phyloP scores from a whole-genome alignment of 2,797 vertebrate genomes.

The Zalophus californianus region DNA sequence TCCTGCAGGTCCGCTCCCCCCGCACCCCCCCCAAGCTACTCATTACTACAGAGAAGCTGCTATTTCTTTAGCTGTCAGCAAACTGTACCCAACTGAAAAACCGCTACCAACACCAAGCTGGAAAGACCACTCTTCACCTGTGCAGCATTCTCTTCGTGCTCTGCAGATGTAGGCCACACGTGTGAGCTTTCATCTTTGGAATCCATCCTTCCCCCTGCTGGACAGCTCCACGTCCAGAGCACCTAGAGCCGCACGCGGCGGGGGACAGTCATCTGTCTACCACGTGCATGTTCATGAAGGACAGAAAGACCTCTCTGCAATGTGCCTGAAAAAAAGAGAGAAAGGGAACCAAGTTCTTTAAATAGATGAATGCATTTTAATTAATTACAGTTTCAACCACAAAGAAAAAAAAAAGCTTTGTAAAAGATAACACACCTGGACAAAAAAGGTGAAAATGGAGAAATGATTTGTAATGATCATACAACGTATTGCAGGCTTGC shows the following conservation, averaged over 20 bases:
- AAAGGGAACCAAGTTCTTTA: constrained; percentile 56
- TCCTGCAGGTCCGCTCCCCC: neutral
- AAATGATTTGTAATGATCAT: constrained; percentile 14
- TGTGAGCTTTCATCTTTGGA: constrained; percentile 88
- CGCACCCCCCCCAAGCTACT: neutral
- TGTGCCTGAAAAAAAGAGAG: constrained; percentile 77
- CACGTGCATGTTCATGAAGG: constrained; percentile 60
- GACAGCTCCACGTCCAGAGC: constrained; percentile 72
- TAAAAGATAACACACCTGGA: neutral
- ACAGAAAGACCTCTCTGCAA: constrained; percentile 66
- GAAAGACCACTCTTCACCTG: constrained; percentile 85
- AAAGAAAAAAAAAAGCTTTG: neutral
- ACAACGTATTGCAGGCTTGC: neutral
- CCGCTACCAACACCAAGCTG: neutral
- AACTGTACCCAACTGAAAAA: neutral
- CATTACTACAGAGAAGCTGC: fast-evolving
- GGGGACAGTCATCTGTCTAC: constrained; percentile 85
- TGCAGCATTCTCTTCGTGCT: constrained; percentile 86
- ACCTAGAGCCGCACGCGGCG: constrained; percentile 61
- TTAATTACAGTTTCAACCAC: neutral
- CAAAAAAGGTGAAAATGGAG: constrained; percentile 41
- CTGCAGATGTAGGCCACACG: constrained; percentile 88
- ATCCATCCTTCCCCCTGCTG: constrained; percentile 85
- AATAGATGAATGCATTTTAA: neutral
- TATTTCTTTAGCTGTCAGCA: neutral